Evolutionary conservation across 1,140 invertebrate genomes (phyloP), one percentile per base, ranked within the genome.

Genomic region (Panagrolaimus sp.): DNA sequence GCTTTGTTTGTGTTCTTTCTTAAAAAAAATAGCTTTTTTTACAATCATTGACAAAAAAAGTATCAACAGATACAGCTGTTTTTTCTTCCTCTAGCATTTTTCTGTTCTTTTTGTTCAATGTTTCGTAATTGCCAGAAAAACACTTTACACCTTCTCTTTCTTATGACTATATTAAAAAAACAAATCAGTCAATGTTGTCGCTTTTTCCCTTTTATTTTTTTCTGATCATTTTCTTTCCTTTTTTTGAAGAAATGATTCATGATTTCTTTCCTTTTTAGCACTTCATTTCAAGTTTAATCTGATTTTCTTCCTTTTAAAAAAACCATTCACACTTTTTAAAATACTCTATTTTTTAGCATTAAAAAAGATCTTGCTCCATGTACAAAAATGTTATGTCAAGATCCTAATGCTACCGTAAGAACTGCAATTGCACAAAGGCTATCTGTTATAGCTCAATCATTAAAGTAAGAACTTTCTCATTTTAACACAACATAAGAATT

Each of bases 401-500:
- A 83, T 70, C 65, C 77, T 16, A 78, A 77, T 65, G 65, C 81
- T 13, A 69, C 68, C 9, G 79, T 81, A 11, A 43, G 81, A 31
- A 80, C 78, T 11, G 70, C 77, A 31, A 78, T 81, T 43, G 79
- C 77, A 23, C 74, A 80, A 63, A 65, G 78, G 61, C 63, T 81
- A 11, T 65, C 63, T 27, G 65, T 74, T 11, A 76, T 81, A 53
- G 79, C 79, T 16, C 82, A 65, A 71, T 85, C 85, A 51, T 80
- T 86, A 27, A 86, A 86, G 80, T 86, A 84, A 69, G 84, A 78
- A 82, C 31, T 73, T 81, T 53, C n/a, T 81, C 80, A n/a, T 2
- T 16, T 65, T 46, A n/a, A n/a, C n/a, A n/a, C n/a, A n/a, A n/a
- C n/a, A n/a, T n/a, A n/a, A n/a, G 8, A 57, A 9, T 43, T 25